Conservation (phyloP, 2,113 vertebrate genomes). For the Callithrix jacchus region DNA sequence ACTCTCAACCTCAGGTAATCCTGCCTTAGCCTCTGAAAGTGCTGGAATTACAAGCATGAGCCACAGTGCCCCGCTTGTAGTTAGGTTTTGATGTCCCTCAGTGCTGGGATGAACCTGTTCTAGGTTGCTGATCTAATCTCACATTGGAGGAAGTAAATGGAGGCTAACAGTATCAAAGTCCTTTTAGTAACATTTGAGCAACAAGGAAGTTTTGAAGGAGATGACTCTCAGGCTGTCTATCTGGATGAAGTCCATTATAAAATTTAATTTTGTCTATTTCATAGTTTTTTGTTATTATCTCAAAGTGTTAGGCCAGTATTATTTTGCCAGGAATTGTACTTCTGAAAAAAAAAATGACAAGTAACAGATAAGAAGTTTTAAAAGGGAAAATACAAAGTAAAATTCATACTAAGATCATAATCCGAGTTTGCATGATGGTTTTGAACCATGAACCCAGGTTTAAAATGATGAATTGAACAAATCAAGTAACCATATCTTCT, state of each 20-base stretch:
- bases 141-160: neutral
- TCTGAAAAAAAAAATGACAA: neutral
- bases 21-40: no score
- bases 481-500: neutral
- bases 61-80: neutral
- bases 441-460: neutral
- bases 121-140: neutral
- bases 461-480: neutral
- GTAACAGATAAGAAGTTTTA: neutral
- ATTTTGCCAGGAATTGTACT: neutral
- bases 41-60: no score
- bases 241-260: neutral
- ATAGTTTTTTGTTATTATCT: neutral
- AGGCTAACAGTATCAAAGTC: neutral
- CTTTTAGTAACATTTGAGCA: neutral
- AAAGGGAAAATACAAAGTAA: neutral
- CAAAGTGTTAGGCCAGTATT: neutral
- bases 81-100: neutral
- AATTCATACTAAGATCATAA: neutral
- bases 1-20: no score
- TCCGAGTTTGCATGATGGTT: neutral
- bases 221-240: neutral
- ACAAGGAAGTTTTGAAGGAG: neutral
- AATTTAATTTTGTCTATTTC: neutral
- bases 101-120: neutral